Conservation (phyloP, 2,888 invertebrate species). For the Himalopsyche japonica region DNA sequence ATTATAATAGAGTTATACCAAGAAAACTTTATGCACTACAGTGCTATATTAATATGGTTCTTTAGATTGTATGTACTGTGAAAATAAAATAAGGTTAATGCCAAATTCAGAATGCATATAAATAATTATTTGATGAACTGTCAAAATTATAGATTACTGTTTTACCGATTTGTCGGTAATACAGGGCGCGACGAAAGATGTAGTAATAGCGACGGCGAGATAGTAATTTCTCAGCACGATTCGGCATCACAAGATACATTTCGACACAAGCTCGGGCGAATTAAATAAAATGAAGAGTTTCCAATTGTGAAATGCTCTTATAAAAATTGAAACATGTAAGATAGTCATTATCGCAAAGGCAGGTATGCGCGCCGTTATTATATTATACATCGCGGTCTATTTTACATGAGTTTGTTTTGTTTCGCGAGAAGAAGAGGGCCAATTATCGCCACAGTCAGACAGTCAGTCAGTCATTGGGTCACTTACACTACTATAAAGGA, state of each 20-base stretch:
- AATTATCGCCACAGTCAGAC: conserved; percentile 5
- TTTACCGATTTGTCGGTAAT: too few relatives aligned
- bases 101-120: too few relatives aligned
- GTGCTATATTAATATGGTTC: too few relatives aligned
- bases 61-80: too few relatives aligned
- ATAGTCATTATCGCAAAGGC: neutral
- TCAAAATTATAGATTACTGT: too few relatives aligned
- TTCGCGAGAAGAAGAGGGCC: conserved; percentile 14
- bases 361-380: neutral
- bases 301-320: neutral
- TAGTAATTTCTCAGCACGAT: neutral
- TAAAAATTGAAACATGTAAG: neutral
- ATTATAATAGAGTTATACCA: too few relatives aligned
- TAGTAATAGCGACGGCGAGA: neutral
- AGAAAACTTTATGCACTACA: too few relatives aligned
- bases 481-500: conserved; percentile 3
- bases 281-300: neutral
- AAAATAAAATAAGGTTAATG: too few relatives aligned
- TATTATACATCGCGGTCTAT: neutral
- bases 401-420: conserved; percentile 13
- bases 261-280: neutral
- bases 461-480: conserved; percentile 1
- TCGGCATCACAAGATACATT: neutral
- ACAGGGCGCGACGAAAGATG: too few relatives aligned
- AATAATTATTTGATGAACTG: too few relatives aligned